Conservation (phyloP, 2,113 vertebrate species). For the Psephotus haematonotus region DNA sequence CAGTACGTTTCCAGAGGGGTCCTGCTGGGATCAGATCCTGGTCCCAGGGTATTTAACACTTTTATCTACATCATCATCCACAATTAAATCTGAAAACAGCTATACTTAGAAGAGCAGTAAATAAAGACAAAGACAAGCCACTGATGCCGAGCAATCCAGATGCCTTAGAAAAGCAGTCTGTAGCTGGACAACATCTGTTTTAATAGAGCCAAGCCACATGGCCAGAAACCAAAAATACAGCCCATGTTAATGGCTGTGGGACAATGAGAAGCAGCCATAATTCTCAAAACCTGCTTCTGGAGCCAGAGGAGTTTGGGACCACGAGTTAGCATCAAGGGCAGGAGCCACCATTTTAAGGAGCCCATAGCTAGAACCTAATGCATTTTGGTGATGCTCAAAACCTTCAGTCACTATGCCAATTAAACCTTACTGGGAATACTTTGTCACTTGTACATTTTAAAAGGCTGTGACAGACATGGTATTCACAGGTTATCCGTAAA, state of each 20-base stretch:
- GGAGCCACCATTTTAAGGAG: background rate
- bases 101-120: conserved; percentile 45
- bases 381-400: background rate
- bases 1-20: conserved; percentile 12
- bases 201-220: background rate
- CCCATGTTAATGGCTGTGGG: background rate
- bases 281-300: background rate
- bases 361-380: background rate
- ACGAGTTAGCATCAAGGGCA: background rate
- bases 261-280: background rate
- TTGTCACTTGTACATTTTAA: background rate
- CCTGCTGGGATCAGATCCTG: conserved; percentile 3
- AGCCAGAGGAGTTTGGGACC: background rate
- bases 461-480: background rate
- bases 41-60: conserved; percentile 32
- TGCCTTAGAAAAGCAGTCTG: background rate
- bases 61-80: conserved; percentile 17
- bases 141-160: background rate
- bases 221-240: conserved; percentile 30
- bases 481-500: conserved; percentile 5
- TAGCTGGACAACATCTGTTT: conserved; percentile 43
- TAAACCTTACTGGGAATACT: background rate
- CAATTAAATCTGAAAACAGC: conserved; percentile 32
- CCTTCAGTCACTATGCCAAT: background rate
- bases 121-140: conserved; percentile 14